Evolutionary conservation across 1,140 invertebrate species (phyloP).

Genomic region (Eurosta solidaginis): DNA sequence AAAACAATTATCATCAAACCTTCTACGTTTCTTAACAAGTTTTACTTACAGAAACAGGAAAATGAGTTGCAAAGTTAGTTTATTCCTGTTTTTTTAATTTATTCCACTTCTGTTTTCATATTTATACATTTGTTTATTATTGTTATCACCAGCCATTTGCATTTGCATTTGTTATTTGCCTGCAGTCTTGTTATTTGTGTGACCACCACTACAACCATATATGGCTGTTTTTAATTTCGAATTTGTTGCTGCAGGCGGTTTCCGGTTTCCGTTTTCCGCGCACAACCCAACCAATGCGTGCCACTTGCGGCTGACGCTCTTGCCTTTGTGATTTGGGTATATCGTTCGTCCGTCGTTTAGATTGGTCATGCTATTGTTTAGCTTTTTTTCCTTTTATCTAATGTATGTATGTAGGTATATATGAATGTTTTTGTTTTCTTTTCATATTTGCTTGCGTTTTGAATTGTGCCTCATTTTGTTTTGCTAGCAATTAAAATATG

Average conservation of each 20-base stretch:
- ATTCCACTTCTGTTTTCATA: not conserved
- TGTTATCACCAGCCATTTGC: no score
- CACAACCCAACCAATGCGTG: constrained; percentile 2
- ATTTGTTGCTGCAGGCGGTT: constrained; percentile 14
- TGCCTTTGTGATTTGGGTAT: not conserved
- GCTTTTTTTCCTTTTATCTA: constrained; percentile 26
- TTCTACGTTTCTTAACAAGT: no score
- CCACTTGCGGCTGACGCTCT: not conserved
- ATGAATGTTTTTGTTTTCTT: not conserved
- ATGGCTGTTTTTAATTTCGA: constrained; percentile 36
- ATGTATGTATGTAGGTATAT: constrained; percentile 1
- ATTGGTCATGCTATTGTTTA: not conserved
- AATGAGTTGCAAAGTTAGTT: not conserved
- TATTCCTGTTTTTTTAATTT: constrained; percentile 34
- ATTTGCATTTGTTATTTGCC: not conserved
- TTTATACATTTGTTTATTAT: constrained; percentile 30
- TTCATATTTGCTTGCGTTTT: not conserved
- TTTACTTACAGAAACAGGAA: no score
- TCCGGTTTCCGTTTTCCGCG: constrained; percentile 2
- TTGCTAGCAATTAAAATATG: not conserved
- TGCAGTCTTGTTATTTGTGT: not conserved
- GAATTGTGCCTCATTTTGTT: not conserved
- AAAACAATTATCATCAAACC: no score
- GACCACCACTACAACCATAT: constrained; percentile 9
- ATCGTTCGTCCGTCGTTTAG: not conserved